Evolutionary conservation across 2,113 vertebrate genomes (phyloP), one percentile per base, ranked within the genome.

Genomic region (Scophthalmus maximus): DNA sequence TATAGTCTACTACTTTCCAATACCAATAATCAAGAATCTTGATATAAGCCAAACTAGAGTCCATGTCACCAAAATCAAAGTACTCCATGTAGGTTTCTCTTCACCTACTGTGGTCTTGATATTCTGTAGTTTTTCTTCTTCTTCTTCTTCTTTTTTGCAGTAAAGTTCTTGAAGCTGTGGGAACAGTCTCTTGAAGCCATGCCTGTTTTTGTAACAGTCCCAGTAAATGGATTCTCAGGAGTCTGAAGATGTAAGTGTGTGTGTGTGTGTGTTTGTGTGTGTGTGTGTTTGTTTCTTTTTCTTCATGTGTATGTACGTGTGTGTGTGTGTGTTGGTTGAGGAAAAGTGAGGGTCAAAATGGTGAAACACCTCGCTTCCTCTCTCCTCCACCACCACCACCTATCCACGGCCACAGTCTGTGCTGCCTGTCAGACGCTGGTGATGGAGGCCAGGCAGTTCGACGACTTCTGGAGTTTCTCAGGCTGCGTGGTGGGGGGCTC

Each of bases 391-490:
- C 85, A 80, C 83, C 75, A n/a, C n/a, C n/a, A n/a, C n/a, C n/a
- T n/a, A n/a, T 32, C 66, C 75, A 69, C 17, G 59, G 69, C 80
- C 66, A 79, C 78, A 73, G 82, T 86, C 76, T 64, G 63, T 70
- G 76, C 85, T 82, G 83, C 82, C 73, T 62, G 88, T 99, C 96
- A 99, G 95, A 99, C 98, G 90, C 98, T 99, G 93, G 98, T 99
- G 92, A 99, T 97, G 93, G 98, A 99, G 93, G 98, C 96, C 92
- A 99, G 94, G 93, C 97, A 99, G 95, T 95, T 98, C 84, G 96
- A 94, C 87, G 97, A 95, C 95, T 99, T 98, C 95, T 97, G 97
- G 82, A 99, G 93, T 90, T 98, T 98, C 93, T 99, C 98, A 79
- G 95, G 94, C 91, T 98, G 96, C 1, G 92, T 92, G 53, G 94